Base-by-base conservation (phyloP, 2,797 vertebrate species). In the Xiphophorus birchmanni region DNA sequence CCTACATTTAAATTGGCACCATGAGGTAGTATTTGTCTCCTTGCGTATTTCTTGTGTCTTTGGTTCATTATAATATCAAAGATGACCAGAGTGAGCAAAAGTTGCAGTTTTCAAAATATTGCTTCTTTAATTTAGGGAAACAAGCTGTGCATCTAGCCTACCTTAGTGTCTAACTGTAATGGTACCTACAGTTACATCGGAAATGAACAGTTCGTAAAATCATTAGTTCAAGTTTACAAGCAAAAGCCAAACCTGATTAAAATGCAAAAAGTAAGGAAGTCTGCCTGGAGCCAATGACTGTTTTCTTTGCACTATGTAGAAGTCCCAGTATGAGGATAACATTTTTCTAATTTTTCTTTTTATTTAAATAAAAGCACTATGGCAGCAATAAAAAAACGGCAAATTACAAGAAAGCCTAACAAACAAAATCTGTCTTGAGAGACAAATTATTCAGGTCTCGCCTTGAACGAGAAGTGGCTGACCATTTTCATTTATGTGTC, bases 1-100 rank as follows among this genome's bases (percentile, higher is more conserved):
- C 42, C 74, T 81, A 76, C 58, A 84, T 86, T 79, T n/a, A 74
- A 74, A 78, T 52, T 52, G 71, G 75, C 63, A 48, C 74, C 13
- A 2, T 32, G 67, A 54, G 21, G 26, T 32, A 45, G 6, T 71
- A 15, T n/a, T n/a, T 13, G 42, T 13, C 42, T 44, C 18, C 26
- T 72, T 29, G 5, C 0, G 15, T 13, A n/a, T 71, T 42, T 71
- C 23, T 44, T 45, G 26, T n/a, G 23, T 29, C 42, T 45, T 72
- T n/a, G 26, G 6, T 72, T 45, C 23, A 45, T 72, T 42, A 6
- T 42, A 26, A 69, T 42, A 13, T 69, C 10, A 69, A 69, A 42
- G 65, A 37, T 9, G 1, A 37, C 63, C 63, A 8, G 17, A 42
- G 10, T 69, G 37, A 69, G 11, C 11, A 67, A 23, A 69, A 26